Percentiles rank a stretch among this genome's conserved stretches.
These are phyloP conservation scores for Sylvicola cinctus DNA, from an alignment of 2,888 invertebrate species.

Conservation along the genomic window DNA sequence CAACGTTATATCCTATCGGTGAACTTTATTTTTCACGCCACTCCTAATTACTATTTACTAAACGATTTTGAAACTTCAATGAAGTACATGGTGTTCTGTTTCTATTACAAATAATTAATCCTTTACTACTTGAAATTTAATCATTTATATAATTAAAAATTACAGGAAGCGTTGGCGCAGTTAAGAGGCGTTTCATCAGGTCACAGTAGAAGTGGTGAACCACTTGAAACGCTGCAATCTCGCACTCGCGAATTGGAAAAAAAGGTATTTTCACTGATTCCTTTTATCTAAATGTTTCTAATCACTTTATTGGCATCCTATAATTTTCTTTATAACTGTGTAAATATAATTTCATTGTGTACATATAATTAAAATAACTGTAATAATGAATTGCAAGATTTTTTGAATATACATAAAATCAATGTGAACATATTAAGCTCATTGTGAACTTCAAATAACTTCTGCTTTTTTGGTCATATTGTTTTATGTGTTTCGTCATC, in stretches of 20 bases:
- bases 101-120: neutral
- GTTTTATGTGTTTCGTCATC: no score
- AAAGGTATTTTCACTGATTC: slow-evolving; percentile 40
- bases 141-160: slow-evolving; percentile 6
- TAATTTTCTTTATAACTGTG: neutral
- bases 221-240: slow-evolving; percentile 52
- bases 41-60: no score
- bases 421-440: no score
- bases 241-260: slow-evolving; percentile 79
- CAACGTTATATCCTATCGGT: no score
- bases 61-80: no score
- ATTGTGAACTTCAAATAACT: no score
- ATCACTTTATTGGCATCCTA: neutral
- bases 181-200: slow-evolving; percentile 33
- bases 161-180: slow-evolving; percentile 48
- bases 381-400: no score
- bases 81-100: no score
- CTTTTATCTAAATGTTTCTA: slow-evolving; percentile 3
- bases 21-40: no score
- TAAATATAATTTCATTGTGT: neutral
- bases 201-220: slow-evolving; percentile 37
- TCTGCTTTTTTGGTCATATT: no score
- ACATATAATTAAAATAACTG: no score
- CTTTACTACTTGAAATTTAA: neutral
- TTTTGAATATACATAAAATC: no score